Percentiles rank a stretch among this genome's conserved stretches.
Conservation (phyloP, 2,888 invertebrate species). For the Diadegma fenestrale region DNA sequence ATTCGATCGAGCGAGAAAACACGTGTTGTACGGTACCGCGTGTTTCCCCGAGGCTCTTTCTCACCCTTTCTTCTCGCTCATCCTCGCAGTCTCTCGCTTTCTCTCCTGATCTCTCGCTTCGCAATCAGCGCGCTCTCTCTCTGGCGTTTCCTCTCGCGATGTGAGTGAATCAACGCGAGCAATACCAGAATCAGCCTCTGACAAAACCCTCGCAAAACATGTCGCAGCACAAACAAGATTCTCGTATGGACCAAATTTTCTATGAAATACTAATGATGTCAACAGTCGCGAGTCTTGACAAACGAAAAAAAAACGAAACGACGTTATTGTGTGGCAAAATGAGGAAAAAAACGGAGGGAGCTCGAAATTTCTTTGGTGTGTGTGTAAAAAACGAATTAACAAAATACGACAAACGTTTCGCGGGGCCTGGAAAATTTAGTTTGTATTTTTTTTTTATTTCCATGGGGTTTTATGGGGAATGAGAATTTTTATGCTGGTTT, state of each 20-base stretch:
- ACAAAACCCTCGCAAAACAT: constrained; percentile 21
- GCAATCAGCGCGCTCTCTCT: constrained; percentile 58
- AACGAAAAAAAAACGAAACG: constrained; percentile 4
- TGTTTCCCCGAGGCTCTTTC: constrained; percentile 60
- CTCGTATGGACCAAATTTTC: constrained; percentile 37
- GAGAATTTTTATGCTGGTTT: background rate
- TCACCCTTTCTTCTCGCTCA: constrained; percentile 7
- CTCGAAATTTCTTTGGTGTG: no score
- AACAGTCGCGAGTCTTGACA: constrained; percentile 32
- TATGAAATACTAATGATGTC: constrained; percentile 63
- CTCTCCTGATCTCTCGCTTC: constrained; percentile 18
- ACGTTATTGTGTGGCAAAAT: no score
- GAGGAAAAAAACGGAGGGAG: no score
- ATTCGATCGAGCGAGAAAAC: constrained; percentile 72
- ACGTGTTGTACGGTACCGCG: constrained; percentile 67
- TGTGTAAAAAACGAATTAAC: no score
- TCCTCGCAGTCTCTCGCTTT: background rate
- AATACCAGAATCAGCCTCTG: constrained; percentile 58
- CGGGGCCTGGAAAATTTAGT: no score
- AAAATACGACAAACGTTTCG: no score
- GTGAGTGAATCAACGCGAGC: constrained; percentile 32
- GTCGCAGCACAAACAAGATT: constrained; percentile 33
- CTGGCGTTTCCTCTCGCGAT: background rate
- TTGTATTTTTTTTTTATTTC: no score
- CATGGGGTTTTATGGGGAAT: no score